These are phyloP conservation scores for Hassar affinis DNA, from an alignment of 2,113 vertebrate species.

Conservation along the genomic window DNA sequence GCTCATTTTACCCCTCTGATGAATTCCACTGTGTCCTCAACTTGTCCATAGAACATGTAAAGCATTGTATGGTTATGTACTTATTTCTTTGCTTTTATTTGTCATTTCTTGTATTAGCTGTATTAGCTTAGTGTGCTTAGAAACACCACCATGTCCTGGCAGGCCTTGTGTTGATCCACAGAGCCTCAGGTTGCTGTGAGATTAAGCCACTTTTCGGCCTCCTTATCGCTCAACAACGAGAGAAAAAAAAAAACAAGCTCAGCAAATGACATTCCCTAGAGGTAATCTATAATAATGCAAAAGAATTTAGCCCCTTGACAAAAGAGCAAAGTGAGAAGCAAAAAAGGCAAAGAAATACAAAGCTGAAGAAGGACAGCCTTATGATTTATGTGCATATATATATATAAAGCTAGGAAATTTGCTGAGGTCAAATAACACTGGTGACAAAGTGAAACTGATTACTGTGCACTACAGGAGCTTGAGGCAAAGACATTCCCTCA, in stretches of 20 bases:
- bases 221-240: constrained; percentile 67
- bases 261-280: constrained; percentile 62
- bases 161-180: constrained; percentile 69
- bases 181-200: constrained; percentile 71
- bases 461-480: constrained; percentile 54
- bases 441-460: constrained; percentile 56
- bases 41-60: not conserved
- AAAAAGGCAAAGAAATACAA: not conserved
- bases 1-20: constrained; percentile 14
- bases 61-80: not conserved
- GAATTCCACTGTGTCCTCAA: constrained; percentile 3
- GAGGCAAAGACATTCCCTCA: constrained; percentile 23
- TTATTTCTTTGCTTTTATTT: constrained; percentile 21
- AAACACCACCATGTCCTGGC: constrained; percentile 63
- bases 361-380: not conserved
- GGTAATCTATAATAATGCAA: constrained; percentile 65
- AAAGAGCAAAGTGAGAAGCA: constrained; percentile 20
- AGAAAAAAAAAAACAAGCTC: constrained; percentile 51
- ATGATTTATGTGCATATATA: not conserved
- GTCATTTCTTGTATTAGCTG: constrained; percentile 26
- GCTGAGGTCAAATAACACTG: constrained; percentile 24
- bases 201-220: constrained; percentile 73
- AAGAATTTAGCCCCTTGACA: constrained; percentile 67
- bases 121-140: constrained; percentile 56
- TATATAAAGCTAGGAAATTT: not conserved